A percentile compares a stretch with the other conserved stretches of the same genome.
Evolutionary conservation across 2,888 invertebrate genomes (phyloP).

Genomic region (Zootermopsis nevadensis): DNA sequence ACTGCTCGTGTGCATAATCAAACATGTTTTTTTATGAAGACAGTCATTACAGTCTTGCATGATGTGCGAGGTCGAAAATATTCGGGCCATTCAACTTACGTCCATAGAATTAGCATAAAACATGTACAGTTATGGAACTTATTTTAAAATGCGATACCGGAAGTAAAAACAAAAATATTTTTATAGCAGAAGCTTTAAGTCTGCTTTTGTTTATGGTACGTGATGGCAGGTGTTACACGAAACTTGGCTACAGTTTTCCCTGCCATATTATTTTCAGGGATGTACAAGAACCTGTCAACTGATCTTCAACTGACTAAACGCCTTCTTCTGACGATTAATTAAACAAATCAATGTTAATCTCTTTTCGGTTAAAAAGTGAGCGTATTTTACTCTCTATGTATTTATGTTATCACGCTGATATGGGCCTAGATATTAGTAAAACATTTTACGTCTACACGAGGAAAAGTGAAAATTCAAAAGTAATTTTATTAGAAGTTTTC

Average conservation of each 20-base stretch:
- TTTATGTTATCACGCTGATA: too few relatives aligned
- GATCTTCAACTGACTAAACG: too few relatives aligned
- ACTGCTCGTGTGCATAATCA: neutral
- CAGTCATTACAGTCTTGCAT: neutral
- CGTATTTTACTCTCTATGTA: too few relatives aligned
- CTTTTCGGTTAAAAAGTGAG: too few relatives aligned
- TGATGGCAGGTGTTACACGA: slow-evolving; percentile 27
- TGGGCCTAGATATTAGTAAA: too few relatives aligned
- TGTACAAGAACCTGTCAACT: neutral
- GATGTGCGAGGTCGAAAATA: slow-evolving; percentile 2
- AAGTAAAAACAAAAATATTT: slow-evolving; percentile 8
- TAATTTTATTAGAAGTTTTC: too few relatives aligned
- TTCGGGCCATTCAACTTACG: neutral
- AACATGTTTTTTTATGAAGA: neutral
- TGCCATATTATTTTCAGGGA: neutral
- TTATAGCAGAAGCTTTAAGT: slow-evolving; percentile 20
- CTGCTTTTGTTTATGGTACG: slow-evolving; percentile 1
- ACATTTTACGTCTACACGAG: too few relatives aligned
- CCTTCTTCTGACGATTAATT: too few relatives aligned
- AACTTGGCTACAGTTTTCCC: neutral
- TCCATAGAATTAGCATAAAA: slow-evolving; percentile 18
- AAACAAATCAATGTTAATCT: too few relatives aligned
- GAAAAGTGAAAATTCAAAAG: too few relatives aligned
- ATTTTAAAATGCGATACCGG: neutral
- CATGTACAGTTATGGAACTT: neutral